Conservation (phyloP, 2,888 invertebrate genomes). For the Ochropacha duplaris region DNA sequence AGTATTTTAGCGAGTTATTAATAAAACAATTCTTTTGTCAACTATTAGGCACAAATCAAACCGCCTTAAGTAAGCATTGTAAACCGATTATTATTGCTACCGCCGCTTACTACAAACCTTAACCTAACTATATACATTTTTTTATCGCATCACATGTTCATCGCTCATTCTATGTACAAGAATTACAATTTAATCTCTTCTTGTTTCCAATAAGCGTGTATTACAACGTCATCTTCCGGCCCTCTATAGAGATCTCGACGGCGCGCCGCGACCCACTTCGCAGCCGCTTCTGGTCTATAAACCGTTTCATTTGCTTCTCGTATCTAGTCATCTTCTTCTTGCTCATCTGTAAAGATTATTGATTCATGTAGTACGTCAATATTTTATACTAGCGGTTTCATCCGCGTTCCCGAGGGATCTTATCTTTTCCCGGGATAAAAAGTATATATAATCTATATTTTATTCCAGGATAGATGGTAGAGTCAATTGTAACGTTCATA, state of each 20-base stretch:
- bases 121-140: background rate
- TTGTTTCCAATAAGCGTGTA: background rate
- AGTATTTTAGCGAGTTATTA: too few relatives aligned
- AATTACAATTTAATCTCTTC: too few relatives aligned
- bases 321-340: conserved; percentile 95
- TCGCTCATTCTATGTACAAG: background rate
- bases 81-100: background rate
- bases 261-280: conserved; percentile 92
- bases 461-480: too few relatives aligned
- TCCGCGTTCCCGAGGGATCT: too few relatives aligned
- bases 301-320: conserved; percentile 96
- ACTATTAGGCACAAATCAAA: too few relatives aligned
- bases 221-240: conserved; percentile 96
- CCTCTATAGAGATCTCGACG: conserved; percentile 97
- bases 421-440: too few relatives aligned
- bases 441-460: too few relatives aligned
- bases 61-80: background rate
- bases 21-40: too few relatives aligned
- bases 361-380: too few relatives aligned
- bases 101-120: too few relatives aligned
- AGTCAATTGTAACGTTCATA: too few relatives aligned
- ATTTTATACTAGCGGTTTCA: too few relatives aligned
- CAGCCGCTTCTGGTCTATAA: conserved; percentile 92
- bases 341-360: conserved; percentile 83
- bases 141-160: background rate